These are phyloP conservation scores for Sebastes oblongus DNA, from an alignment of 2,797 vertebrate species.

Conservation along the genomic window DNA sequence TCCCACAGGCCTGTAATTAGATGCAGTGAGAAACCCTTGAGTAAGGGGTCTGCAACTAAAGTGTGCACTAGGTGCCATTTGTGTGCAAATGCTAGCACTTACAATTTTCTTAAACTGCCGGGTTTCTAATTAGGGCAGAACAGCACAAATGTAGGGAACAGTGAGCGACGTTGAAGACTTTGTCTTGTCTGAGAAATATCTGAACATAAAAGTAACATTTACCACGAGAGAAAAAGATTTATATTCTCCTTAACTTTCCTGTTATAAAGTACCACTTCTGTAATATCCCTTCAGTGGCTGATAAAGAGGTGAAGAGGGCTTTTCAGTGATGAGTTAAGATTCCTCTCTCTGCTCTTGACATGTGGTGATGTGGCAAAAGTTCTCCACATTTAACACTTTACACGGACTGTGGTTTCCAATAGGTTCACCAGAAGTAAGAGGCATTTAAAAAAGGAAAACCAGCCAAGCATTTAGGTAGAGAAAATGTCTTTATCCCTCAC, in stretches of 20 bases:
- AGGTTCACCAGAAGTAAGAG: slow-evolving; percentile 27
- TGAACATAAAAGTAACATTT: slow-evolving; percentile 33
- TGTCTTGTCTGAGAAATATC: slow-evolving; percentile 3
- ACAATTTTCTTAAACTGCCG: neutral
- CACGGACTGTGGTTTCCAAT: slow-evolving; percentile 49
- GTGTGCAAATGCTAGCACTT: slow-evolving; percentile 8
- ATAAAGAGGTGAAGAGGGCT: slow-evolving; percentile 50
- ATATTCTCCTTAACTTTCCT: neutral
- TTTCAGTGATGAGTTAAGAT: slow-evolving; percentile 58
- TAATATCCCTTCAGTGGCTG: slow-evolving; percentile 20
- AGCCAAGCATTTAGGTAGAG: slow-evolving; percentile 58
- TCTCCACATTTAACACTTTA: slow-evolving; percentile 59
- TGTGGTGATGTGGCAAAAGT: slow-evolving; percentile 30
- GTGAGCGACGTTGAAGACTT: neutral
- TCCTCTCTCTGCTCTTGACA: slow-evolving; percentile 55
- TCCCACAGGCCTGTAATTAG: slow-evolving; percentile 5
- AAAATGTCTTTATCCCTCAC: slow-evolving; percentile 49
- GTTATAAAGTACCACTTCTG: slow-evolving; percentile 13
- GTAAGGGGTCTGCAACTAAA: slow-evolving; percentile 4
- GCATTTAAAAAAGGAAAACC: slow-evolving; percentile 35
- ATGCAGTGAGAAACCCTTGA: neutral
- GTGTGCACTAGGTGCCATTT: neutral
- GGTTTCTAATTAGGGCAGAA: slow-evolving; percentile 16
- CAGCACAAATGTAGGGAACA: neutral
- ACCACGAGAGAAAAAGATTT: slow-evolving; percentile 16